Percentiles rank a stretch among this genome's conserved stretches.
Evolutionary conservation across 2,113 vertebrate genomes (phyloP).

Genomic region (Candoia aspera): DNA sequence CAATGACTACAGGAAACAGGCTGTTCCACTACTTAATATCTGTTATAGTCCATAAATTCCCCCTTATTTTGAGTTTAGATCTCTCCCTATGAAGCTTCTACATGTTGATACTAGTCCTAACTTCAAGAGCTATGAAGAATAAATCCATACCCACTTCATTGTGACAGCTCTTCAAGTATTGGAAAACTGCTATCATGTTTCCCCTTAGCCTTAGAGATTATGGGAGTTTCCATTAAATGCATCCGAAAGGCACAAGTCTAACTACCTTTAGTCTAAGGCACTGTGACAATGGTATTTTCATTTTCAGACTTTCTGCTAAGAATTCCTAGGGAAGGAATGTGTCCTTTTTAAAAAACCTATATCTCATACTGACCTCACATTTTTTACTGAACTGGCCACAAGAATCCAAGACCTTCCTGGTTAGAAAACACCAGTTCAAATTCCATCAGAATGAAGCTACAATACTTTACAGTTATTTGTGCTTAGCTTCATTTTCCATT

Average conservation of each 20-base stretch:
- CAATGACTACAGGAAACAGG: not conserved
- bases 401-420: not conserved
- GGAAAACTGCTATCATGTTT: not conserved
- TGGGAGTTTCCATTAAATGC: not conserved
- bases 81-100: not conserved
- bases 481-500: not conserved
- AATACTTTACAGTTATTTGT: not conserved
- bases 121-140: not conserved
- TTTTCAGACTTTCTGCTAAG: not conserved
- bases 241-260: not conserved
- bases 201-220: not conserved
- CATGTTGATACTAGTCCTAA: not conserved
- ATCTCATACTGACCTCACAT: not conserved
- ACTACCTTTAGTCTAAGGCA: not conserved
- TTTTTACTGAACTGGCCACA: not conserved
- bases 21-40: not conserved
- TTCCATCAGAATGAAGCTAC: not conserved
- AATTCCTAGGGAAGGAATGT: not conserved
- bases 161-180: not conserved
- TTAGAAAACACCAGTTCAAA: not conserved
- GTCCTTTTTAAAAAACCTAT: not conserved
- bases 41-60: not conserved
- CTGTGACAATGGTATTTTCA: not conserved
- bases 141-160: not conserved
- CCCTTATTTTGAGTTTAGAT: not conserved